Evolutionary conservation across 1,140 invertebrate genomes (phyloP).

Genomic region (Lepidurus couesii): DNA sequence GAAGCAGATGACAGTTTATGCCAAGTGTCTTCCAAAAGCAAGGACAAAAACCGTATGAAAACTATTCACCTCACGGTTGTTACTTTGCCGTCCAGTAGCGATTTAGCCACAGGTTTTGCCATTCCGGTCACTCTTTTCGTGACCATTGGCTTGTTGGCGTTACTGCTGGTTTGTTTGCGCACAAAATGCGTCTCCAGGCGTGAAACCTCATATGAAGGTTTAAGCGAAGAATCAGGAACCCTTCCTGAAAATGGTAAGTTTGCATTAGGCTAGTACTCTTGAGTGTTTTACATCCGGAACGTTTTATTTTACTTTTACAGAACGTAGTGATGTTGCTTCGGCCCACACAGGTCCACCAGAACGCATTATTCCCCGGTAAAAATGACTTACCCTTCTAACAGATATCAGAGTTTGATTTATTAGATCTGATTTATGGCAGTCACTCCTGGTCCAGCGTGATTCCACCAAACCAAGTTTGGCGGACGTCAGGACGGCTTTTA

Average conservation of each 20-base stretch:
- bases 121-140: background rate
- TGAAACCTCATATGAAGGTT: background rate
- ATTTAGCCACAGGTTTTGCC: background rate
- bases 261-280: background rate
- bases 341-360: background rate
- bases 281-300: background rate
- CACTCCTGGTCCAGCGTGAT: background rate
- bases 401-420: too few species aligned
- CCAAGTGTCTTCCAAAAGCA: background rate
- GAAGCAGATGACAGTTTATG: constrained; percentile 3
- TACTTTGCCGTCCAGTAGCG: background rate
- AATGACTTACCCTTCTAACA: too few species aligned
- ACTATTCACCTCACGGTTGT: background rate
- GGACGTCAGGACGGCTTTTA: background rate
- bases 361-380: background rate
- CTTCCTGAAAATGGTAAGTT: background rate
- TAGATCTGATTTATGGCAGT: constrained; percentile 2
- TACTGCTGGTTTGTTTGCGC: background rate
- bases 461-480: background rate
- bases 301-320: background rate
- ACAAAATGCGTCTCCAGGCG: background rate
- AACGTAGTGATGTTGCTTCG: background rate
- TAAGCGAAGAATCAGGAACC: background rate
- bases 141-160: background rate
- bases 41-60: background rate